Evolutionary conservation across 2,797 vertebrate species (phyloP).

Genomic region (Sebastes elongatus): DNA sequence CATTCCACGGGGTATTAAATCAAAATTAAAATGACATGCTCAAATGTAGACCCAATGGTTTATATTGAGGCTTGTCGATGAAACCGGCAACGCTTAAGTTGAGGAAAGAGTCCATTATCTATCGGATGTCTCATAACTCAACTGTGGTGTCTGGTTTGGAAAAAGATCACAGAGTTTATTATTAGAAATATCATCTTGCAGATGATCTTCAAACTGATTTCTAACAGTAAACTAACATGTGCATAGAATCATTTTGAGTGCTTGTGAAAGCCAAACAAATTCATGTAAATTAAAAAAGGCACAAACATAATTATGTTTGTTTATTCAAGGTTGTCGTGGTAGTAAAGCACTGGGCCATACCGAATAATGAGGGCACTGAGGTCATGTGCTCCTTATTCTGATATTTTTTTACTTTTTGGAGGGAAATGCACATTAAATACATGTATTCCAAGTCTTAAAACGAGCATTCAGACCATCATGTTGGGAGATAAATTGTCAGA

Average conservation of each 20-base stretch:
- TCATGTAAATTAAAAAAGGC: background rate
- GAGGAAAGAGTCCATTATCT: conserved; percentile 57
- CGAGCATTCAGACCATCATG: background rate
- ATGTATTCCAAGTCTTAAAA: background rate
- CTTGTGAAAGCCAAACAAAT: background rate
- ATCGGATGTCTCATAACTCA: conserved; percentile 25
- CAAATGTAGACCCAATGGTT: conserved; percentile 55
- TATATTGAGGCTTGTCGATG: conserved; percentile 49
- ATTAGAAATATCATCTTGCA: background rate
- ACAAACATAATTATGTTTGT: background rate
- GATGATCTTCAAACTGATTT: background rate
- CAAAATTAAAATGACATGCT: conserved; percentile 76
- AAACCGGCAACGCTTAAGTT: conserved; percentile 54
- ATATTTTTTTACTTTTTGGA: background rate
- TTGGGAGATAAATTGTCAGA: background rate
- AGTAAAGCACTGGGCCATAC: background rate
- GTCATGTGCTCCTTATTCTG: background rate
- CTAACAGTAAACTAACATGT: background rate
- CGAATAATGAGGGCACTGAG: background rate
- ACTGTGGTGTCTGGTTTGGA: conserved; percentile 6
- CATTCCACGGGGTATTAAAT: conserved; percentile 69
- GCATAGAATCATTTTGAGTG: background rate
- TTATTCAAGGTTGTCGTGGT: background rate
- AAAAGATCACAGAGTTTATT: background rate
- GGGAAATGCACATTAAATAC: background rate